A percentile compares a stretch with the other conserved stretches of the same genome.
Evolutionary conservation across 2,113 vertebrate species (phyloP).

Genomic region (Thunnus maccoyii): DNA sequence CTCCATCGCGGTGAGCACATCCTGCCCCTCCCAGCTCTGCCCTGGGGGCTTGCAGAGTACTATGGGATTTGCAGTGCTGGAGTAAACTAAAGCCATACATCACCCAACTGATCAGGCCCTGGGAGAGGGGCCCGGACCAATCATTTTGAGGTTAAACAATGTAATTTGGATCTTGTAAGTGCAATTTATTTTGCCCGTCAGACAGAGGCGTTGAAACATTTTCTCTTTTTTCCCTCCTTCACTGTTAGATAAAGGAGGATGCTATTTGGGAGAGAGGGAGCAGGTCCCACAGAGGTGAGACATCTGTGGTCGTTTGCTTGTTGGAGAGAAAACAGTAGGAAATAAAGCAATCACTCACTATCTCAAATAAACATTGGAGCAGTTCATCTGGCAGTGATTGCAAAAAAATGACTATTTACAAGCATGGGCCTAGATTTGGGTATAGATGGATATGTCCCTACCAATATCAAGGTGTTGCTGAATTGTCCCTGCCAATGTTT

Average conservation of each 20-base stretch:
- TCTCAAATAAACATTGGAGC: slow-evolving; percentile 17
- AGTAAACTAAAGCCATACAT: slow-evolving; percentile 87
- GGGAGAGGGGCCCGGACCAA: slow-evolving; percentile 81
- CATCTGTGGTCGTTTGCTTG: slow-evolving; percentile 55
- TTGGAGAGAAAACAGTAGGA: slow-evolving; percentile 36
- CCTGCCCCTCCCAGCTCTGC: slow-evolving; percentile 56
- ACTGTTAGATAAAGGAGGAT: slow-evolving; percentile 70
- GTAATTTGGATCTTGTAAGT: slow-evolving; percentile 87
- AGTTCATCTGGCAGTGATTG: slow-evolving; percentile 6
- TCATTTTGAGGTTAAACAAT: slow-evolving; percentile 89
- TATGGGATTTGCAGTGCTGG: slow-evolving; percentile 81
- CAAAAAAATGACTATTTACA: background rate
- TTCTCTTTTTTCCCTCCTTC: slow-evolving; percentile 59
- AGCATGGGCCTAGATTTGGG: no score
- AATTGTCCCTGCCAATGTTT: no score
- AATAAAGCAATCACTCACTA: slow-evolving; percentile 43
- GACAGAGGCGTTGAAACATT: slow-evolving; percentile 77
- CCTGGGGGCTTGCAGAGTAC: slow-evolving; percentile 73
- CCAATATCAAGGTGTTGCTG: no score
- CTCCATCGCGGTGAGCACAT: slow-evolving; percentile 59
- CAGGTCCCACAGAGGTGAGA: slow-evolving; percentile 59
- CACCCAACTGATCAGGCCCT: slow-evolving; percentile 81
- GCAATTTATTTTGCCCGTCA: slow-evolving; percentile 87
- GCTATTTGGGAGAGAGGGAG: slow-evolving; percentile 66
- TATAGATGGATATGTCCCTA: no score